phyloP scores from a whole-genome alignment of 2,113 vertebrate species.

The Neolamprologus fasciatus region DNA sequence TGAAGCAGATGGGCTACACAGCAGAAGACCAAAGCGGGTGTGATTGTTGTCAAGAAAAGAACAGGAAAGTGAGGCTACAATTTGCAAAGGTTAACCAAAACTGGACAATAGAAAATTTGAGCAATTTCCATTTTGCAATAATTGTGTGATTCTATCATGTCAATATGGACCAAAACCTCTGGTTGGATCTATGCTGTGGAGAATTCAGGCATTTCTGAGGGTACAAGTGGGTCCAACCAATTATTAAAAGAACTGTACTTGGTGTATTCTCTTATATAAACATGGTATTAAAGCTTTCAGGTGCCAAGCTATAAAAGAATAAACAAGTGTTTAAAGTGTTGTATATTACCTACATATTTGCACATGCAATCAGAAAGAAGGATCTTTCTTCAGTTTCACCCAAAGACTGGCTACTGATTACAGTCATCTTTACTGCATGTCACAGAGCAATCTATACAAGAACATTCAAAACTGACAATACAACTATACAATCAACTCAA shows the following conservation, averaged over 20 bases:
- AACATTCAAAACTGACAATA: neutral
- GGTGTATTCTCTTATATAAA: neutral
- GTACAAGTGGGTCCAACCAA: neutral
- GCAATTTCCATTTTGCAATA: neutral
- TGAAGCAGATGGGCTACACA: neutral
- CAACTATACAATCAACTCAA: conserved; percentile 8
- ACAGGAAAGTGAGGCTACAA: neutral
- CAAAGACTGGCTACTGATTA: neutral
- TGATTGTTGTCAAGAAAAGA: neutral
- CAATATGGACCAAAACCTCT: neutral
- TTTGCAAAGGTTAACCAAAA: neutral
- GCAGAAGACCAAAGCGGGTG: neutral
- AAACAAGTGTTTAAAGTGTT: neutral
- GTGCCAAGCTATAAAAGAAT: neutral
- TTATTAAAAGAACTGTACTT: neutral
- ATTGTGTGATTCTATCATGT: neutral
- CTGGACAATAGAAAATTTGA: neutral
- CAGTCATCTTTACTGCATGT: neutral
- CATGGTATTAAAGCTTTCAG: neutral
- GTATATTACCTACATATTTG: neutral
- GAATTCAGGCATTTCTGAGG: neutral
- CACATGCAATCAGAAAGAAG: neutral
- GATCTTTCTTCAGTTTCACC: neutral
- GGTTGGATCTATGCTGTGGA: neutral
- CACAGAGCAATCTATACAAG: neutral